phyloP scores from a whole-genome alignment of 2,888 invertebrate genomes.

The Sepiola atlantica region DNA sequence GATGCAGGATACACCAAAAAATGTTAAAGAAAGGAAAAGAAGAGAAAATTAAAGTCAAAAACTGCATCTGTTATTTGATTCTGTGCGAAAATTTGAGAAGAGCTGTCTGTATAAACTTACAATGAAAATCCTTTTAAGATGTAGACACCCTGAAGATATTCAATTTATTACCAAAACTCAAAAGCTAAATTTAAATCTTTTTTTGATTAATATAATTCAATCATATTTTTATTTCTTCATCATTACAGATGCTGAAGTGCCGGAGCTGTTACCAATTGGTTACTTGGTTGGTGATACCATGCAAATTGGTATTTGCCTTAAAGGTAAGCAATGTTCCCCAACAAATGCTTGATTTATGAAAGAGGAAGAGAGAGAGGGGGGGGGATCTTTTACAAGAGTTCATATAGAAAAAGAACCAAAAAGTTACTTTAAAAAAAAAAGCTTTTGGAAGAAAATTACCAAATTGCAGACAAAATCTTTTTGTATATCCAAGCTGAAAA shows the following conservation, averaged over 20 bases:
- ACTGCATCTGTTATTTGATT: background rate
- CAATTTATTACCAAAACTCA: background rate
- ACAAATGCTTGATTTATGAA: background rate
- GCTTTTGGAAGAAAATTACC: background rate
- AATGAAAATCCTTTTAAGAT: background rate
- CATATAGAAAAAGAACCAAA: background rate
- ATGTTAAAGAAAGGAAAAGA: background rate
- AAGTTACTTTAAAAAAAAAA: background rate
- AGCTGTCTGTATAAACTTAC: background rate
- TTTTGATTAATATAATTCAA: background rate
- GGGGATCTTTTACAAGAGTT: background rate
- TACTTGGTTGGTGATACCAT: constrained; percentile 85
- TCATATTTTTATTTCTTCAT: background rate
- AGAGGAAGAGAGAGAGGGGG: background rate
- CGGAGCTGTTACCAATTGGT: constrained; percentile 93
- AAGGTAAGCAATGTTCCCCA: constrained; percentile 64
- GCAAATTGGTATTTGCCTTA: constrained; percentile 77
- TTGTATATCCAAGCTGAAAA: background rate
- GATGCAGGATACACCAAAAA: background rate
- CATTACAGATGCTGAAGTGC: constrained; percentile 77
- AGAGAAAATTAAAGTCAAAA: background rate
- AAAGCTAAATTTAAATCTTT: background rate
- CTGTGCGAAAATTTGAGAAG: background rate
- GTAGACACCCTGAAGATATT: background rate
- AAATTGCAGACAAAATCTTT: background rate